phyloP scores from a whole-genome alignment of 2,888 invertebrate genomes.

The Neoitamus cyanurus region DNA sequence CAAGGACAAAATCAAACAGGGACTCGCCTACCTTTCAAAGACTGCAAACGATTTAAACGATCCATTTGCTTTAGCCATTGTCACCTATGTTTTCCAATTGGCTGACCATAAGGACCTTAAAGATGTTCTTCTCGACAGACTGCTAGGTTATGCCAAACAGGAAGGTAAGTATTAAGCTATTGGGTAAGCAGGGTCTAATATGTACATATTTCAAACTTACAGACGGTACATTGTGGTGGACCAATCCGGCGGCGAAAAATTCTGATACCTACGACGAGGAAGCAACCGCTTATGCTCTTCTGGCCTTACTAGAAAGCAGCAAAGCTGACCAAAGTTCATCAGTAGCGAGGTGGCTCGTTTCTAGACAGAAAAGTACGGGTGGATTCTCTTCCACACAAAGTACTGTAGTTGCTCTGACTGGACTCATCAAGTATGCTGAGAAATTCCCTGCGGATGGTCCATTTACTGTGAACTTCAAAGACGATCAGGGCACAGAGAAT shows the following conservation, averaged over 20 bases:
- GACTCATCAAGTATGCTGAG: constrained; percentile 73
- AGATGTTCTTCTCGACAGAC: constrained; percentile 72
- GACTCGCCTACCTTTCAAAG: constrained; percentile 75
- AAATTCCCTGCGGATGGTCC: constrained; percentile 59
- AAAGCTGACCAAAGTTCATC: constrained; percentile 64
- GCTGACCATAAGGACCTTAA: constrained; percentile 78
- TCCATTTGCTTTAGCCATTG: constrained; percentile 81
- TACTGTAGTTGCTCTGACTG: constrained; percentile 79
- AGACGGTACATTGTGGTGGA: neutral
- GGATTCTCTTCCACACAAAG: constrained; percentile 84
- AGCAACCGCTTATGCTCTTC: constrained; percentile 88
- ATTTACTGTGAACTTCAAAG: constrained; percentile 59
- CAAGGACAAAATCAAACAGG: neutral
- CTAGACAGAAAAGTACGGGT: constrained; percentile 75
- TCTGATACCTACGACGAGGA: constrained; percentile 70
- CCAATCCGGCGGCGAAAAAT: neutral
- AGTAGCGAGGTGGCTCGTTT: constrained; percentile 78
- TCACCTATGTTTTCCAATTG: constrained; percentile 79
- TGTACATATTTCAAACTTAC: constrained; percentile 68
- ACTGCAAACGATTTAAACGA: constrained; percentile 74
- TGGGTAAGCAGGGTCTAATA: neutral
- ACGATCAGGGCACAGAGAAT: constrained; percentile 54
- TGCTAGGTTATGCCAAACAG: constrained; percentile 68
- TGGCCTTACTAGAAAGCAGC: constrained; percentile 73
- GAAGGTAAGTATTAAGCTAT: constrained; percentile 62